Conservation (phyloP, 2,888 invertebrate species). For the Phalangium opilio region DNA sequence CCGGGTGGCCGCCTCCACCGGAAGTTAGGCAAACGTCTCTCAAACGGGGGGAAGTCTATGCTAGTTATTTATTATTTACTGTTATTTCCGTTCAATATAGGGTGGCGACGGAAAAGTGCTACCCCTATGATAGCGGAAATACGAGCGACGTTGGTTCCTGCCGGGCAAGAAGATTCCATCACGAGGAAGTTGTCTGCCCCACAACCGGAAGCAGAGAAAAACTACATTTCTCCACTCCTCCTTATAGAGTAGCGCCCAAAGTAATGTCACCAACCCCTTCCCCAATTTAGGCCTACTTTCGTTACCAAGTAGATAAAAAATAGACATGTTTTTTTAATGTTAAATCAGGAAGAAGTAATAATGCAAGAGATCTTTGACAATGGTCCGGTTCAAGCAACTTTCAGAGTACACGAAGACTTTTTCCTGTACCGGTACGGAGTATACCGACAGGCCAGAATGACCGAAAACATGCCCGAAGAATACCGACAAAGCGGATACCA, state of each 20-base stretch:
- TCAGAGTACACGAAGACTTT: slow-evolving; percentile 81
- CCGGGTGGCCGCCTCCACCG: too few species aligned
- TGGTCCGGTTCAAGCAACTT: slow-evolving; percentile 86
- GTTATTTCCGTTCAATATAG: slow-evolving; percentile 36
- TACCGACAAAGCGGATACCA: slow-evolving; percentile 53
- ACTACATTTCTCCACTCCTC: slow-evolving; percentile 33
- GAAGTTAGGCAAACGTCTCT: too few species aligned
- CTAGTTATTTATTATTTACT: not conserved
- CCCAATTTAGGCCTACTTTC: not conserved
- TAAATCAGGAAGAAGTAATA: slow-evolving; percentile 55
- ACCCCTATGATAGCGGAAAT: slow-evolving; percentile 49
- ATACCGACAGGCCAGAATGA: slow-evolving; percentile 48
- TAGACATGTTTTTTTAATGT: slow-evolving; percentile 1
- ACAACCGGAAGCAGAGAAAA: slow-evolving; percentile 22
- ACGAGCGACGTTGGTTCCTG: slow-evolving; percentile 46
- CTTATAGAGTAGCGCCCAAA: slow-evolving; percentile 30
- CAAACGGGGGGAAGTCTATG: too few species aligned
- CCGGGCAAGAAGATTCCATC: slow-evolving; percentile 33
- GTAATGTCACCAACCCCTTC: too few species aligned
- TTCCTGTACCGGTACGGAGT: slow-evolving; percentile 75
- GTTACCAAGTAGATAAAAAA: not conserved
- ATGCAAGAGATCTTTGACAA: slow-evolving; percentile 79
- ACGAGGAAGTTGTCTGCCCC: slow-evolving; percentile 22
- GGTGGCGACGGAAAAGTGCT: slow-evolving; percentile 67
- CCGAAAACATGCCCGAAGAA: slow-evolving; percentile 34